Evolutionary conservation across 1,140 invertebrate genomes (phyloP), one percentile per base, ranked within the genome.

Genomic region (Drosophila suzukii): DNA sequence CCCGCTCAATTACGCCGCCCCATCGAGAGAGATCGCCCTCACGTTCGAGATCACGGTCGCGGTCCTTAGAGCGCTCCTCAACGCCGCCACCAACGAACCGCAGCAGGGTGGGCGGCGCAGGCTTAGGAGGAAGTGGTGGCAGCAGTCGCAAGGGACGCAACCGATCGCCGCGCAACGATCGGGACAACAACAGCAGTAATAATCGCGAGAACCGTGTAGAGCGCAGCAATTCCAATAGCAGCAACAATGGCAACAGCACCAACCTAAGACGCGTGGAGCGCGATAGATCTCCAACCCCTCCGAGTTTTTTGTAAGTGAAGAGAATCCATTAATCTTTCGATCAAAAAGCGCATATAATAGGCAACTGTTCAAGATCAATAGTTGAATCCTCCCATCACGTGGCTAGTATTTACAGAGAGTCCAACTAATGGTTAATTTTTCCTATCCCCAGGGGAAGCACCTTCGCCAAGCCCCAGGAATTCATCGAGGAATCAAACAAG

Each of bases 401-500:
- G 20, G 20, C 20, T 20, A 20, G 2, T 20, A 20, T 20, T 20
- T 20, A 20, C 2, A 20, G 20, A 20, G 0, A 20, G 0, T 20
- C 20, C 20, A 20, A 20, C 7, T 32, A 32, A 32, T 32, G 4
- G 6, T 32, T 32, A 5, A 32, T 5, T 5, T 12, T 72, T 39
- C 56, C 38, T 10, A 0, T 43, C n/a, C n/a, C 1, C 30, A 92
- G 90, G 67, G 85, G 80, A 17, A 70, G 93, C 91, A 72, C 93
- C 92, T 43, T 93, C 83, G 46, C 94, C 92, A 82, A 94, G 92
- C 91, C 88, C 8, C 93, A 93, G 63, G 94, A 95, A 79, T 94
- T 94, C 57, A 88, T 98, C 8, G 97, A 97, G 82, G 95, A 97
- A 78, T 96, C 95, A 32, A 99, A 99, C 93, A 99, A 98, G 93